phyloP scores from a whole-genome alignment of 2,888 invertebrate genomes.

The Scelioninae gen. 2 region DNA sequence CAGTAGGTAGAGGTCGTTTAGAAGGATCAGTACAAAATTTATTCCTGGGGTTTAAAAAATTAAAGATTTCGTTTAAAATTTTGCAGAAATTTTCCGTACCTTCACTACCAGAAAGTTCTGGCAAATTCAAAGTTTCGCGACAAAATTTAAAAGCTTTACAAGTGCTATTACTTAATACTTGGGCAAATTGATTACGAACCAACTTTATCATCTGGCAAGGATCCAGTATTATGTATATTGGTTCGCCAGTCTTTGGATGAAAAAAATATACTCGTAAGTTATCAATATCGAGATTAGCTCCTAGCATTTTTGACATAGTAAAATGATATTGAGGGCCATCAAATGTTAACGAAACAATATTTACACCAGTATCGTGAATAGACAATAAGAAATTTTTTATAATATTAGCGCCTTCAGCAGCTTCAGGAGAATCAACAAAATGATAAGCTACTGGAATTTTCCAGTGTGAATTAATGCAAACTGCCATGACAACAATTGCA shows the following conservation, averaged over 20 bases:
- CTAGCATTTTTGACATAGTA: constrained; percentile 43
- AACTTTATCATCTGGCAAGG: constrained; percentile 60
- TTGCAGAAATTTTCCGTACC: constrained; percentile 59
- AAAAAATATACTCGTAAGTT: constrained; percentile 12
- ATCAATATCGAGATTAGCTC: constrained; percentile 23
- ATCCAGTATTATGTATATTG: constrained; percentile 50
- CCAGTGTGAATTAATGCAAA: constrained; percentile 39
- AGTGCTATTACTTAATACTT: constrained; percentile 62
- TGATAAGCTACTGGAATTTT: constrained; percentile 48
- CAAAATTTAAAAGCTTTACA: constrained; percentile 57
- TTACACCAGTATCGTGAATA: constrained; percentile 50
- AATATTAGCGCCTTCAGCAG: constrained; percentile 39
- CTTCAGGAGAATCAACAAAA: constrained; percentile 31
- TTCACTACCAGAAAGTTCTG: constrained; percentile 47
- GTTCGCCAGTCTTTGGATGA: constrained; percentile 24
- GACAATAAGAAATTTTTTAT: constrained; percentile 36
- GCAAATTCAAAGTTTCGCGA: constrained; percentile 29
- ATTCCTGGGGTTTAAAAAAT: constrained; percentile 62
- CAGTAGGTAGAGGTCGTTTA: constrained; percentile 12
- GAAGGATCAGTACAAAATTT: constrained; percentile 12
- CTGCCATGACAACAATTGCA: constrained; percentile 53
- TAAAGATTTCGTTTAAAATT: constrained; percentile 62
- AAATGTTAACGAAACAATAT: constrained; percentile 53
- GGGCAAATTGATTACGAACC: constrained; percentile 56
- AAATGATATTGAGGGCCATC: constrained; percentile 56